These are phyloP conservation scores for Polydrusus cervinus DNA, from an alignment of 2,888 invertebrate species.

Conservation along the genomic window DNA sequence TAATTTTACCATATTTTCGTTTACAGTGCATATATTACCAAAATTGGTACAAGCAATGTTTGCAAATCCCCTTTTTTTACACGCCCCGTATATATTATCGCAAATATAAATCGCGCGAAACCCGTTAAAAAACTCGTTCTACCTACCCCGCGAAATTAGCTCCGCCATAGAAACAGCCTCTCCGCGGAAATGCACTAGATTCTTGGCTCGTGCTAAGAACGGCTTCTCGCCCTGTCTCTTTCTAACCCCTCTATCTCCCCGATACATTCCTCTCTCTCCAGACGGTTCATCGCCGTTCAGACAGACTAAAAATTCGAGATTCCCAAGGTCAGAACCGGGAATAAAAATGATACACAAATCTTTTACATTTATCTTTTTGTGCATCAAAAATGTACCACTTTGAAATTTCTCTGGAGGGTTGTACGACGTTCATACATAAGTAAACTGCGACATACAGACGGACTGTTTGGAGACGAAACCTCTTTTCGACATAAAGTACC, in stretches of 20 bases:
- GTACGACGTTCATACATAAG: background rate
- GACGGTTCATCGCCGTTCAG: background rate
- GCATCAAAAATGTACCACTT: constrained; percentile 9
- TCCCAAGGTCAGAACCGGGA: constrained; percentile 37
- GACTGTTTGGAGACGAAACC: background rate
- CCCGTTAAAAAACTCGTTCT: constrained; percentile 44
- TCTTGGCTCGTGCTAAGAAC: constrained; percentile 50
- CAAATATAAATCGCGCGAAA: constrained; percentile 41
- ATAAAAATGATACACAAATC: constrained; percentile 37
- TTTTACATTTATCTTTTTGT: constrained; percentile 8
- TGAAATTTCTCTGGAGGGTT: constrained; percentile 8
- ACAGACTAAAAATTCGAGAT: constrained; percentile 20
- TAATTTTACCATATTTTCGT: too few species aligned
- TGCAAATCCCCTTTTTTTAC: background rate
- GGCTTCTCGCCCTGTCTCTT: background rate
- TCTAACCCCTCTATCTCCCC: background rate
- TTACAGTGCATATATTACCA: too few species aligned
- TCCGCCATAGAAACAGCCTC: constrained; percentile 48
- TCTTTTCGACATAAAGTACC: background rate
- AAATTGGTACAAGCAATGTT: too few species aligned
- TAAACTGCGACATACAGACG: background rate
- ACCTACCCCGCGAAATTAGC: constrained; percentile 49
- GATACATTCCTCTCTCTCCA: background rate
- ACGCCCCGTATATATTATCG: constrained; percentile 11
- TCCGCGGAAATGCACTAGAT: constrained; percentile 51